Percentiles rank a stretch among this genome's conserved stretches.
phyloP scores from a whole-genome alignment of 1,140 invertebrate genomes.

The Drosophila nebulosa region DNA sequence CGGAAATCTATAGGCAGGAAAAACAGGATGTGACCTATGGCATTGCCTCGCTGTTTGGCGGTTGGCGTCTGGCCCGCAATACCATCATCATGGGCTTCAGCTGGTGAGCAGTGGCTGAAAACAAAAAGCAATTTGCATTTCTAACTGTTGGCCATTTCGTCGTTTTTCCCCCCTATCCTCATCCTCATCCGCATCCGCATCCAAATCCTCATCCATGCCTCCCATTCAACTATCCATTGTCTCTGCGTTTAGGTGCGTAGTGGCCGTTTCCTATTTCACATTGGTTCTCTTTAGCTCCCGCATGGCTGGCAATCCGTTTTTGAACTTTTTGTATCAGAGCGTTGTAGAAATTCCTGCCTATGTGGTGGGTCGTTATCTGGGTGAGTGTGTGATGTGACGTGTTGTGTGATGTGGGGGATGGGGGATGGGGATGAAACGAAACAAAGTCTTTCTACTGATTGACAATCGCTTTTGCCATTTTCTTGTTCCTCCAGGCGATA shows the following conservation, averaged over 20 bases:
- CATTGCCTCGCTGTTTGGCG: slow-evolving; percentile 83
- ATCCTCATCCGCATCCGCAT: not conserved
- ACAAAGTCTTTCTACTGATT: slow-evolving; percentile 27
- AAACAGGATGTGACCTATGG: slow-evolving; percentile 81
- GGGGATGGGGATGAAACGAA: slow-evolving; percentile 21
- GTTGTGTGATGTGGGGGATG: not conserved
- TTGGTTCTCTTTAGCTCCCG: slow-evolving; percentile 85
- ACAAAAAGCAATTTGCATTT: slow-evolving; percentile 63
- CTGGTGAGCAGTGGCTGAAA: slow-evolving; percentile 72
- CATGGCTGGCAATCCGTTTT: slow-evolving; percentile 85
- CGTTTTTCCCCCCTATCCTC: not conserved
- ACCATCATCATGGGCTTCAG: slow-evolving; percentile 82
- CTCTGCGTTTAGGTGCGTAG: slow-evolving; percentile 82
- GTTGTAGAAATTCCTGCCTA: slow-evolving; percentile 84
- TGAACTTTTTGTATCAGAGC: slow-evolving; percentile 86
- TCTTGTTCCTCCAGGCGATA: slow-evolving; percentile 73
- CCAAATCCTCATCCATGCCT: not conserved
- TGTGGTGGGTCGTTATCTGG: slow-evolving; percentile 81
- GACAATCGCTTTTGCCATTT: slow-evolving; percentile 17
- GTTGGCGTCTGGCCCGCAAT: slow-evolving; percentile 83
- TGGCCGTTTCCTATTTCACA: slow-evolving; percentile 84
- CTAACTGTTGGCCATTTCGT: slow-evolving; percentile 45
- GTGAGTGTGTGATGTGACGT: slow-evolving; percentile 50
- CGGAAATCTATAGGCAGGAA: slow-evolving; percentile 70
- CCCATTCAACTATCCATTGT: not conserved